These are phyloP conservation scores for Trichoplusia ni DNA, from an alignment of 1,140 invertebrate genomes.

Conservation along the genomic window DNA sequence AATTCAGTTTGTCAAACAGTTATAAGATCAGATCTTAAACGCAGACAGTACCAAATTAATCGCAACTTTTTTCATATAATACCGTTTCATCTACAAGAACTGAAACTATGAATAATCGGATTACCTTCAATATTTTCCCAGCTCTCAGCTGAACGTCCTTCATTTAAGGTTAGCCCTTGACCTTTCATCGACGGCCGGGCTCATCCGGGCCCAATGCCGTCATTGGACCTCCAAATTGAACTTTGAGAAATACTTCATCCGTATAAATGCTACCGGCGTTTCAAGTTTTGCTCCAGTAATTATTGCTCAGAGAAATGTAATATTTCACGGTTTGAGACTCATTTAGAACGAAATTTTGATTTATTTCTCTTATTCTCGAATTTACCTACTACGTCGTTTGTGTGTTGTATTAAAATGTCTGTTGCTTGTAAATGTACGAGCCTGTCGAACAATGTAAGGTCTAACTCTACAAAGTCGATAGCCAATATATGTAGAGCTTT, in stretches of 20 bases:
- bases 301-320: background rate
- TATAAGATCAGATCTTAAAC: too few species aligned
- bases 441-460: too few species aligned
- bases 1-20: too few species aligned
- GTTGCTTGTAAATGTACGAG: too few species aligned
- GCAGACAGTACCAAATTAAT: too few species aligned
- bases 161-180: background rate
- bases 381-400: too few species aligned
- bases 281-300: constrained; percentile 5
- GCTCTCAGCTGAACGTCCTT: constrained; percentile 1
- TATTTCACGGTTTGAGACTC: constrained; percentile 3
- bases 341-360: background rate
- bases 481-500: too few species aligned
- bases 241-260: constrained; percentile 17
- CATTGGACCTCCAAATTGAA: constrained; percentile 17
- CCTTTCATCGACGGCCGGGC: constrained; percentile 2
- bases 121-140: background rate
- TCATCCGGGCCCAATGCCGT: constrained; percentile 12
- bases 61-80: too few species aligned
- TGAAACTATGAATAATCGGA: too few species aligned
- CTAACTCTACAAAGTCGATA: too few species aligned
- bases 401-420: too few species aligned
- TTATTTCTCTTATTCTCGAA: background rate
- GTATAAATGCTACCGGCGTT: constrained; percentile 12
- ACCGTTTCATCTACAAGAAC: too few species aligned